Percentiles rank a stretch among this genome's conserved stretches.
These are phyloP conservation scores for Astatoreochromis straeleni DNA, from an alignment of 2,113 vertebrate species.

Conservation along the genomic window DNA sequence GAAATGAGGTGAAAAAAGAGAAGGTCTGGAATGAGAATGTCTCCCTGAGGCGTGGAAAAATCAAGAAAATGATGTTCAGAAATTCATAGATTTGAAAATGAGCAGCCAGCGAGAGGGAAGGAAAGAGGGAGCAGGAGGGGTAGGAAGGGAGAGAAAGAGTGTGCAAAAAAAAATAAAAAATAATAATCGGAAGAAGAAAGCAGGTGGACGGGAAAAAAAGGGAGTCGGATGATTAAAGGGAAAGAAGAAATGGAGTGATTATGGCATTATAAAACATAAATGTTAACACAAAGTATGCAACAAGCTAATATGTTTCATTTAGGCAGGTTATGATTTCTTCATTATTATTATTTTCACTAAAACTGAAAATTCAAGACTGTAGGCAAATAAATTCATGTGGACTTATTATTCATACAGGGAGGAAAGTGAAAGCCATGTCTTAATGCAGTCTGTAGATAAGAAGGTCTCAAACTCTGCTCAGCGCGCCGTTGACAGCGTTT, in stretches of 20 bases:
- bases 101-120: constrained; percentile 48
- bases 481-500: constrained; percentile 28
- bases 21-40: constrained; percentile 64
- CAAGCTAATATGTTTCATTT: constrained; percentile 34
- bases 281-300: neutral
- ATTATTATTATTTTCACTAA: neutral
- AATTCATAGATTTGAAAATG: constrained; percentile 78
- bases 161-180: neutral
- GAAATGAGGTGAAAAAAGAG: constrained; percentile 69
- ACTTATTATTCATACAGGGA: constrained; percentile 47
- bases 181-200: neutral
- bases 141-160: neutral
- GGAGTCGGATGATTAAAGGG: neutral
- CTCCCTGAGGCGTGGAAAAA: constrained; percentile 68
- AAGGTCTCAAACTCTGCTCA: constrained; percentile 37
- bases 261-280: neutral
- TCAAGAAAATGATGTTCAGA: constrained; percentile 75
- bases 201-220: neutral
- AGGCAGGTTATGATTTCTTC: neutral
- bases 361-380: constrained; percentile 15
- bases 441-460: constrained; percentile 60
- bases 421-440: constrained; percentile 43
- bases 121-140: neutral
- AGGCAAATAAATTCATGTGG: constrained; percentile 34
- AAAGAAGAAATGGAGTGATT: constrained; percentile 1